phyloP scores from a whole-genome alignment of 2,888 invertebrate genomes.

The Drosophila bunnanda region DNA sequence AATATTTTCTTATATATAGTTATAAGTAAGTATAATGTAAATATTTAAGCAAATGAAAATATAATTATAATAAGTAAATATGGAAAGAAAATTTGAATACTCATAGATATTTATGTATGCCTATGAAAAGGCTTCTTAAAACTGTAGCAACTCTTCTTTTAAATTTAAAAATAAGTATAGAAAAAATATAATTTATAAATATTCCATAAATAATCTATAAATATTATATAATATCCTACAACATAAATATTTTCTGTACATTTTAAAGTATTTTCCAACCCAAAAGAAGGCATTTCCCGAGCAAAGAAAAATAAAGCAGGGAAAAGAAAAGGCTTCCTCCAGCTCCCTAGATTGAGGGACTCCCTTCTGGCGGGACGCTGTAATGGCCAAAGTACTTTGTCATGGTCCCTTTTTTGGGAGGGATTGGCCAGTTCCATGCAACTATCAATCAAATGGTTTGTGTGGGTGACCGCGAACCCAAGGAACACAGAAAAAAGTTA shows the following conservation, averaged over 20 bases:
- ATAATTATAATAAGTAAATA: neutral
- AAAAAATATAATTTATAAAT: neutral
- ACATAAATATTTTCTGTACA: neutral
- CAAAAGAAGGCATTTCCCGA: neutral
- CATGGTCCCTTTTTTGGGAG: slow-evolving; percentile 51
- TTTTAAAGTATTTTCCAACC: neutral
- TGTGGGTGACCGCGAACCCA: slow-evolving; percentile 31
- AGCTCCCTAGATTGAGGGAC: neutral
- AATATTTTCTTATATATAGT: neutral
- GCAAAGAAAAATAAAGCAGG: neutral
- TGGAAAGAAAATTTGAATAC: fast-evolving
- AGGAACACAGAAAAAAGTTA: neutral
- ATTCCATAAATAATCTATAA: neutral
- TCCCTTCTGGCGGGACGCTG: neutral
- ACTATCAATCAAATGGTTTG: slow-evolving; percentile 70
- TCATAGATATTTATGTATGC: neutral
- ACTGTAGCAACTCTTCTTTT: neutral
- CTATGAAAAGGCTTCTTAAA: neutral
- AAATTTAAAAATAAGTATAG: neutral
- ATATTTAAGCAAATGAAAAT: too few relatives aligned
- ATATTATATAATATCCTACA: neutral
- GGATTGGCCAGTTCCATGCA: slow-evolving; percentile 70
- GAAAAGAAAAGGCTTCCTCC: neutral
- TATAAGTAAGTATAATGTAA: neutral
- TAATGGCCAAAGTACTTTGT: slow-evolving; percentile 59